Conservation (phyloP, 92 coral and sea anemone genomes). For the Phenganax marumi region DNA sequence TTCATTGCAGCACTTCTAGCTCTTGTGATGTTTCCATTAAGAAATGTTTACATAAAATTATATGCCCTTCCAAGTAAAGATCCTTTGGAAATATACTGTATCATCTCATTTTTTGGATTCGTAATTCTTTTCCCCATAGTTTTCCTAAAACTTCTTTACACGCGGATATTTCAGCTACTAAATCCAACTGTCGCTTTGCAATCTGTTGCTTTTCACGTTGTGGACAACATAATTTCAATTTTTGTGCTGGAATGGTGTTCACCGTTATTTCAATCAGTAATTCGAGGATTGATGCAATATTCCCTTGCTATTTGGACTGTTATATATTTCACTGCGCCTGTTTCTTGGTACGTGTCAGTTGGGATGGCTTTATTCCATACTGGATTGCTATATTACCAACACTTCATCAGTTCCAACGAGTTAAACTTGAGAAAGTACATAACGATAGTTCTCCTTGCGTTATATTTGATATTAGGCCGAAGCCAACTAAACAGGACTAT, state of each 20-base stretch:
- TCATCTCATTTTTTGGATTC: conserved; percentile 5
- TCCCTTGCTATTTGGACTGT: neutral
- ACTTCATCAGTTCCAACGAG: neutral
- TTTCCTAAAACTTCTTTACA: conserved; percentile 6
- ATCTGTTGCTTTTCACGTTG: conserved; percentile 15
- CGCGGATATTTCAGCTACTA: neutral
- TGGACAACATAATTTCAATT: conserved; percentile 32
- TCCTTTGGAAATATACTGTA: conserved; percentile 29
- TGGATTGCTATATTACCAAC: neutral
- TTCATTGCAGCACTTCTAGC: conserved; percentile 29
- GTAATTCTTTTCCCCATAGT: conserved; percentile 22
- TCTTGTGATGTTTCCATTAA: conserved; percentile 15
- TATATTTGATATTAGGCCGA: neutral
- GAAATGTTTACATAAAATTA: conserved; percentile 39
- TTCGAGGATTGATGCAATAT: neutral
- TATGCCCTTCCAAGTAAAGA: neutral
- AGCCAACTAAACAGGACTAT: neutral
- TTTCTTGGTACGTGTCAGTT: neutral
- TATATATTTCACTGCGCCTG: neutral
- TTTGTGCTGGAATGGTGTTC: conserved; percentile 8
- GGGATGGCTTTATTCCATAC: neutral
- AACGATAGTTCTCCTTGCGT: neutral
- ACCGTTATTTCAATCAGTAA: conserved; percentile 39
- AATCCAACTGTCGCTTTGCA: neutral
- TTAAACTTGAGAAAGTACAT: neutral